Base-by-base conservation (phyloP, 2,797 vertebrate genomes). In the Dallia pectoralis region DNA sequence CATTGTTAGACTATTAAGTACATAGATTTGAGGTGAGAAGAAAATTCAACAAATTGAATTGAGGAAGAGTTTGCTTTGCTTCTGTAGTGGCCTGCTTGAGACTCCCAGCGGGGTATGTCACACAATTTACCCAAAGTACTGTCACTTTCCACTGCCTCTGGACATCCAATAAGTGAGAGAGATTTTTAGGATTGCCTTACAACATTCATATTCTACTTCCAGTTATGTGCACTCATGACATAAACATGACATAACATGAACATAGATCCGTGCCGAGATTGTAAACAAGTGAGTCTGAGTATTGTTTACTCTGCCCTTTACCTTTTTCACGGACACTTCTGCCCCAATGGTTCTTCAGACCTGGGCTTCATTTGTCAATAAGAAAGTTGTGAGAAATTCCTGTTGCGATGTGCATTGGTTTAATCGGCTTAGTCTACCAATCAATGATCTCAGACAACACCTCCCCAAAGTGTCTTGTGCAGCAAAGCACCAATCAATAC, bases 81-180 rank as follows among this genome's bases (percentile, higher is more conserved):
- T 71, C 48, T 69, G 25, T 29, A 62, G 36, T 51, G 69, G 53
- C 40, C 30, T 30, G 30, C 40, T 44, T 27, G 67, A 48, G 44
- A 48, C 30, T 2, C 18, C 62, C 14, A 65, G 2, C 30, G 53
- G 66, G 40, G 27, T 29, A 36, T 72, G 53, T 33, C 33, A 61
- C 65, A 67, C 76, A 70, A 77, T 12, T 61, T 67, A 32, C 36
- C 16, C 51, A 22, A 19, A 9, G n/a, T 56, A 6, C 36, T 40
- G 40, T 44, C 40, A 25, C 25, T 14, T 59, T 25, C 63, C 44
- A 16, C 56, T 61, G 67, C 22, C 27, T 1, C 29, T n/a, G 30
- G 32, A 36, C 62, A 56, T 72, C 67, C 51, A 4, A 1, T 18
- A 51, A 64, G 62, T 59, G 53, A 59, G 53, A 59, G 25, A 25